Evolutionary conservation across 2,113 vertebrate genomes (phyloP), one percentile per base, ranked within the genome.

Genomic region (Rhinolophus sinicus): DNA sequence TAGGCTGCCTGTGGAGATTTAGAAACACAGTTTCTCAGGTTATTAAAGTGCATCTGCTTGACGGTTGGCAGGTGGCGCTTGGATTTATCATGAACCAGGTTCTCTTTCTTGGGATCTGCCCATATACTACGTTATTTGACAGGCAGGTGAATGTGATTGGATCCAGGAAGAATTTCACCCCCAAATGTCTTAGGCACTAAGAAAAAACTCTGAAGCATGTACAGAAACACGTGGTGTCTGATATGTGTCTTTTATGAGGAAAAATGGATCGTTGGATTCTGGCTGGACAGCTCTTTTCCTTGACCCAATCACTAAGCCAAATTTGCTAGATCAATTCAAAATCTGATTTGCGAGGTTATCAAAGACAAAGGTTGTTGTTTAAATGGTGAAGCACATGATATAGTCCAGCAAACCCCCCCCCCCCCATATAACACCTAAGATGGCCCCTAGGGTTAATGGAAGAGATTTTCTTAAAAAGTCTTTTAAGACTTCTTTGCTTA

Each of bases 301-400:
- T 84, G 75, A 64, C 69, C 64, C 54, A 35, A 6, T 84, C 64
- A 38, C 85, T 77, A 62, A 88, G 60, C 65, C 40, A 94, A n/a
- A 50, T 95, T 69, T 87, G 47, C 62, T 44, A 67, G 50, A 84
- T 92, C 24, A 93, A 24, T 64, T 95, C 85, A 82, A 35, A 73
- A n/a, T 73, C 50, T 72, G 44, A 70, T 52, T 73, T 89, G 30
- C 92, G 56, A 94, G 26, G 22, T 44, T 50, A 7, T 87, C 62
- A 65, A 47, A 91, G 65, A 73, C 35, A 80, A 87, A 93, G 64
- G 26, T 44, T 67, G 28, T 72, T 47, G 47, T 84, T 26, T 54
- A 90, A 93, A 24, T 83, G 56, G 12, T 44, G 7, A 52, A 72
- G 19, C 58, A 44, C 11, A 15, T 83, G 73, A 77, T 60, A 28